Evolutionary conservation across 2,113 vertebrate genomes (phyloP).

Genomic region (Ranitomeya imitator): DNA sequence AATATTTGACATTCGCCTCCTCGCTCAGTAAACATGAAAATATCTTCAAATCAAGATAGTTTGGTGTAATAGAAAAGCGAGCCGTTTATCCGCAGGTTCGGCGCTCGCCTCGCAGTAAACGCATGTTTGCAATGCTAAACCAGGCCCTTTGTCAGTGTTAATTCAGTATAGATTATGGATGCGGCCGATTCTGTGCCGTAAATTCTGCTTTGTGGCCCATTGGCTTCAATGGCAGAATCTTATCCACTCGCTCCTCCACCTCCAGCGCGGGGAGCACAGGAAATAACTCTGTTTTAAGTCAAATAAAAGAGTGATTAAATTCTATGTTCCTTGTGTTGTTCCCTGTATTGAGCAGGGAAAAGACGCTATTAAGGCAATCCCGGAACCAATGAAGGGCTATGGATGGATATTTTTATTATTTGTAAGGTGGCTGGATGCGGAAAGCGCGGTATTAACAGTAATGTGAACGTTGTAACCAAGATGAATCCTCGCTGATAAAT

Average conservation of each 20-base stretch:
- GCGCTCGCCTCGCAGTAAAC: conserved; percentile 1
- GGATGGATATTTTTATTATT: conserved; percentile 38
- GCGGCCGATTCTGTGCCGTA: conserved; percentile 13
- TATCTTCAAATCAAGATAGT: conserved; percentile 29
- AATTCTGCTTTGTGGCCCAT: conserved; percentile 44
- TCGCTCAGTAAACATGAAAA: background rate
- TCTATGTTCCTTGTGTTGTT: conserved; percentile 41
- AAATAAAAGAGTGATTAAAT: conserved; percentile 51
- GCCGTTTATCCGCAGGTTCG: background rate
- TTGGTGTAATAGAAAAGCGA: conserved; percentile 20
- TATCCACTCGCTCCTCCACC: background rate
- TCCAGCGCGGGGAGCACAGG: background rate
- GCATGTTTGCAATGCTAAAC: conserved; percentile 24
- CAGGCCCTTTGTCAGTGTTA: conserved; percentile 45
- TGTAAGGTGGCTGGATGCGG: background rate
- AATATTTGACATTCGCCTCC: conserved; percentile 17
- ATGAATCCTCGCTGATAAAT: conserved; percentile 21
- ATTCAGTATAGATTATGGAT: conserved; percentile 45
- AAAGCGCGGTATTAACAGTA: conserved; percentile 16
- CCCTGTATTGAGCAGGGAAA: conserved; percentile 13
- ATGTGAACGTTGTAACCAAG: background rate
- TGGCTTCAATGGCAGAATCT: conserved; percentile 21
- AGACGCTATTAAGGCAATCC: conserved; percentile 46
- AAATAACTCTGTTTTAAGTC: conserved; percentile 44
- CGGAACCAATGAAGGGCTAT: conserved; percentile 6